These are phyloP conservation scores for Heliconius melpomene DNA, from an alignment of 1,140 invertebrate genomes.

Conservation along the genomic window DNA sequence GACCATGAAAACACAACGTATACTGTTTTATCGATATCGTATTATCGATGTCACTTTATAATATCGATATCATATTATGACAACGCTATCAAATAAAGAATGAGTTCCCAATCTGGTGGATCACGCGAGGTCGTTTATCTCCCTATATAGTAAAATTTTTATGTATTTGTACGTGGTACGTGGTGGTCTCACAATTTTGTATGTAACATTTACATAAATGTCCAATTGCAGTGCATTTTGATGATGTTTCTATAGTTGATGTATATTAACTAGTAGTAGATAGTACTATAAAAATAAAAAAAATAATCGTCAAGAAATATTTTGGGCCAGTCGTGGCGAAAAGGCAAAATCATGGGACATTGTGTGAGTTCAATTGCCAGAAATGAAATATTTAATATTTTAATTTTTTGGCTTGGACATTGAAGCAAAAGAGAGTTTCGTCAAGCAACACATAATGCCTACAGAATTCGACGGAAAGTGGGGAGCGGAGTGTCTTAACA, in stretches of 20 bases:
- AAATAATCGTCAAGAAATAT: too few species aligned
- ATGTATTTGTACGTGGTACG: conserved; percentile 6
- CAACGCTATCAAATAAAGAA: conserved; percentile 23
- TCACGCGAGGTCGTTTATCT: conserved; percentile 27
- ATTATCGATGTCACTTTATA: not conserved
- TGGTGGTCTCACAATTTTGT: not conserved
- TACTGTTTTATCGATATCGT: not conserved
- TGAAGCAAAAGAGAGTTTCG: fast-evolving
- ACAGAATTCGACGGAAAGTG: too few species aligned
- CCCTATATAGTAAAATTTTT: not conserved
- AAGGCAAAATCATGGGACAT: too few species aligned
- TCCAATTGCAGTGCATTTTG: not conserved
- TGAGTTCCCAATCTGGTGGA: conserved; percentile 26
- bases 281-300: too few species aligned
- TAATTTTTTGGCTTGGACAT: too few species aligned
- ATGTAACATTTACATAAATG: not conserved
- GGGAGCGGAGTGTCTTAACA: too few species aligned
- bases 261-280: too few species aligned
- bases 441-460: too few species aligned
- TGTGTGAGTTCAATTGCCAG: too few species aligned
- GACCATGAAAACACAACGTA: not conserved
- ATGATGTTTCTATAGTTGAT: not conserved
- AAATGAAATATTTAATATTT: too few species aligned
- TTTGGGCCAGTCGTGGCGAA: too few species aligned
- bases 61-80: not conserved